A percentile compares a stretch with the other conserved stretches of the same genome.
Conservation (phyloP, 2,888 invertebrate genomes). For the Metopia argyrocephala region DNA sequence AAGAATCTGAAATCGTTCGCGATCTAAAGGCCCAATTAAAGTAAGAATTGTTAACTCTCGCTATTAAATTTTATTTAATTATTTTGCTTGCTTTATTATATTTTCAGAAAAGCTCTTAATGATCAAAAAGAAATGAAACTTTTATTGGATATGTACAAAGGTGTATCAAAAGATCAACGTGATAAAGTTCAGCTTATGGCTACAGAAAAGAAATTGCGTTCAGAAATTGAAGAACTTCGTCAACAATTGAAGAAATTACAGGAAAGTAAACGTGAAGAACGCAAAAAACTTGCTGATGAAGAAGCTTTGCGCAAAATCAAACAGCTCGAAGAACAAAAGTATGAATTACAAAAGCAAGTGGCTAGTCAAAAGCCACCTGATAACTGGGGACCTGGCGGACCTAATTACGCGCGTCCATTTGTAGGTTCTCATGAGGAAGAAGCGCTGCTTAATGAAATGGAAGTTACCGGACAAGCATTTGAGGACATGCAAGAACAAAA, state of each 20-base stretch:
- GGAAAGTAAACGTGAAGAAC: constrained; percentile 94
- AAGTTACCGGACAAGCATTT: constrained; percentile 98
- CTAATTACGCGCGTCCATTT: constrained; percentile 82
- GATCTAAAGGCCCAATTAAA: constrained; percentile 95
- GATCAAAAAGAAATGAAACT: constrained; percentile 97
- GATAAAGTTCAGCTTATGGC: constrained; percentile 98
- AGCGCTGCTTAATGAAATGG: constrained; percentile 98
- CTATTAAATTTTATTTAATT: not conserved
- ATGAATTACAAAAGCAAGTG: constrained; percentile 93
- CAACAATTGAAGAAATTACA: constrained; percentile 92
- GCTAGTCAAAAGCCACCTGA: constrained; percentile 87
- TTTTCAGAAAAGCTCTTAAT: constrained; percentile 89
- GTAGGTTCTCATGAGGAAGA: constrained; percentile 94
- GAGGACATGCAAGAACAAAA: constrained; percentile 99
- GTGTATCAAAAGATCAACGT: constrained; percentile 96
- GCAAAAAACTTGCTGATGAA: constrained; percentile 94
- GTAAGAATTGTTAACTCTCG: constrained; percentile 79
- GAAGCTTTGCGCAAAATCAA: constrained; percentile 96
- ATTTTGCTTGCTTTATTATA: not conserved
- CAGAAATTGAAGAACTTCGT: constrained; percentile 93
- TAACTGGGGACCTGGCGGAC: constrained; percentile 70
- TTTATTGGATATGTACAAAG: constrained; percentile 97
- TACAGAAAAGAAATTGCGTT: constrained; percentile 92
- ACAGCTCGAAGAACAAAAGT: constrained; percentile 94
- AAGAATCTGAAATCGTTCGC: constrained; percentile 81